Conservation (phyloP, 2,888 invertebrate genomes). For the Taenaris catops region DNA sequence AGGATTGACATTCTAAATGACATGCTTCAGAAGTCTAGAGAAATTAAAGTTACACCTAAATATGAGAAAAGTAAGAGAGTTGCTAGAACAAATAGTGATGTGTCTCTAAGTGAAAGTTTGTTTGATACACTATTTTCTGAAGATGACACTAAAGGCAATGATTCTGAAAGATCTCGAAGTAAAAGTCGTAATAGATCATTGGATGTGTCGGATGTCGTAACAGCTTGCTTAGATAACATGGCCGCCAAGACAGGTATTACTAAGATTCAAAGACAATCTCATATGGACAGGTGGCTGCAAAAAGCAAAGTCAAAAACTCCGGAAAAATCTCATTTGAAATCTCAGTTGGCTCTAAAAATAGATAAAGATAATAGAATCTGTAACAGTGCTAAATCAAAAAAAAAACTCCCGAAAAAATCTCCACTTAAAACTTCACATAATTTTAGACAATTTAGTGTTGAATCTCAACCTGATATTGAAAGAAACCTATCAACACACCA, state of each 20-base stretch:
- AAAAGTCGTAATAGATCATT: slow-evolving; percentile 51
- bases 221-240: slow-evolving; percentile 71
- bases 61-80: slow-evolving; percentile 47
- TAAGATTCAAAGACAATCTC: slow-evolving; percentile 68
- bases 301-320: slow-evolving; percentile 75
- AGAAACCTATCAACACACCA: slow-evolving; percentile 29
- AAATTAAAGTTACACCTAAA: slow-evolving; percentile 38
- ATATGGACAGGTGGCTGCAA: slow-evolving; percentile 74
- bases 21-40: slow-evolving; percentile 44
- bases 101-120: slow-evolving; percentile 67
- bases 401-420: slow-evolving; percentile 26
- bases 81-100: slow-evolving; percentile 60
- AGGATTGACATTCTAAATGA: slow-evolving; percentile 75
- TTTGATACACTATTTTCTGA: slow-evolving; percentile 69
- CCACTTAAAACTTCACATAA: slow-evolving; percentile 35
- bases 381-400: slow-evolving; percentile 34
- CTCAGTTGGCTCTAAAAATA: slow-evolving; percentile 24
- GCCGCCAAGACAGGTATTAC: slow-evolving; percentile 71
- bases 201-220: slow-evolving; percentile 69
- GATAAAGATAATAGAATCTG: slow-evolving; percentile 21
- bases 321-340: slow-evolving; percentile 50
- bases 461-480: slow-evolving; percentile 42
- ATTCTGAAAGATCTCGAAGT: slow-evolving; percentile 39
- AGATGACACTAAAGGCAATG: slow-evolving; percentile 51
- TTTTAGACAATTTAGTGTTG: slow-evolving; percentile 39